phyloP scores from a whole-genome alignment of 2,888 invertebrate species.

The Andrena fulva region DNA sequence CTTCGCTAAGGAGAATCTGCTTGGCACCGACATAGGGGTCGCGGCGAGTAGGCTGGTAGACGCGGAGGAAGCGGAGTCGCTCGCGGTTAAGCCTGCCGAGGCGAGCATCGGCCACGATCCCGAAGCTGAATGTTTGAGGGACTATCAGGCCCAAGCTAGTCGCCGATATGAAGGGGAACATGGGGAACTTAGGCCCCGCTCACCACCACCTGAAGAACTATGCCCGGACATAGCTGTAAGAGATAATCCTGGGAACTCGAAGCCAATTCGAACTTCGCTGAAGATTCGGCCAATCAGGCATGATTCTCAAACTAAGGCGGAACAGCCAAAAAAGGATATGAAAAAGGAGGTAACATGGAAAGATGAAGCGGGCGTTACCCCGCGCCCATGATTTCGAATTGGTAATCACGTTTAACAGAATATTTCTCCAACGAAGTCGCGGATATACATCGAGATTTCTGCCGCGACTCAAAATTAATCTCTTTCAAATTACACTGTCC shows the following conservation, averaged over 20 bases:
- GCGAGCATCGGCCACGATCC: not conserved
- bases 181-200: conserved; percentile 46
- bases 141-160: conserved; percentile 38
- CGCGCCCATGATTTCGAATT: conserved; percentile 23
- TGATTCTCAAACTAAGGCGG: conserved; percentile 1
- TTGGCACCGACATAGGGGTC: conserved; percentile 85
- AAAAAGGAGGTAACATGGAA: conserved; percentile 68
- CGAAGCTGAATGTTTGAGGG: conserved; percentile 30
- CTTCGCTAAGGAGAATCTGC: conserved; percentile 88
- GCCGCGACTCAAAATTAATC: not conserved
- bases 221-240: conserved; percentile 48
- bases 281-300: not conserved
- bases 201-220: conserved; percentile 58
- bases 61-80: conserved; percentile 28
- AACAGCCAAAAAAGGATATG: not conserved
- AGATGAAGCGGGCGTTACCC: conserved; percentile 8
- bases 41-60: conserved; percentile 38
- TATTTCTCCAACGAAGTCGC: not conserved
- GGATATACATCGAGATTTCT: conserved; percentile 7
- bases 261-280: not conserved
- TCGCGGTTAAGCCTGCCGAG: not conserved
- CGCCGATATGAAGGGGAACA: conserved; percentile 55
- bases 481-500: conserved; percentile 4
- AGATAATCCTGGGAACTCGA: not conserved
- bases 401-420: conserved; percentile 34